Base-by-base conservation (phyloP, 2,113 vertebrate species). In the Hemichromis elongatus region DNA sequence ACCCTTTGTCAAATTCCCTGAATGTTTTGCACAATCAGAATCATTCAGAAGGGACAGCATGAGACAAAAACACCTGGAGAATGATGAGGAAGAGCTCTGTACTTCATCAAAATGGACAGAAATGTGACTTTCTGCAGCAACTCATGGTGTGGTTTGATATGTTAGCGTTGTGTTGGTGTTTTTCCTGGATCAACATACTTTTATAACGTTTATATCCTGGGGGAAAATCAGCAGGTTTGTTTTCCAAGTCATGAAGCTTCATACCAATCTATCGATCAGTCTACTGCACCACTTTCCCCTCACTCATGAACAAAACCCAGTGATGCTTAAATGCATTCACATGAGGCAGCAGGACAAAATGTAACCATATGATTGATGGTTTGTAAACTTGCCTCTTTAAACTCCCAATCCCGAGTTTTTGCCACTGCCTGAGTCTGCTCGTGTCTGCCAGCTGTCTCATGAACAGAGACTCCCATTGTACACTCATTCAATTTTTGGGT, bases 391-490 rank as follows among this genome's bases (percentile, higher is more conserved):
- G 1, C 28, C 9, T 19, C 16, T 61, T 33, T 35, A 18, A 63
- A 35, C 9, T 63, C 59, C 59, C 30, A 61, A 28, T n/a, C 18
- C 30, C n/a, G 57, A 35, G 57, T 0, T 19, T 61, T 61, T 59
- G 3, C 56, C 28, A 33, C 56, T 33, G 28, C 56, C 16, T 33
- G 57, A 61, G 57, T 35, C 57, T 61, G 30, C 28, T 33, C 16
- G 0, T 35, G 7, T 19, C 57, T n/a, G 10, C 18, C 0, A 0
- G 57, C 16, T 61, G 57, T 35, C 0, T 61, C 57, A 6, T 33
- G 18, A 61, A 57, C 57, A 61, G 3, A 61, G 5, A 33, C 30
- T 30, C 30, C 18, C 28, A 61, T 33, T 10, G 16, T 19, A 19
- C 16, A 19, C 30, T 61, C 57, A 7, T 19, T 19, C 28, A 19